Evolutionary conservation across 2,888 invertebrate species (phyloP), one percentile per base, ranked within the genome.

Genomic region (Diarsia rubi): DNA sequence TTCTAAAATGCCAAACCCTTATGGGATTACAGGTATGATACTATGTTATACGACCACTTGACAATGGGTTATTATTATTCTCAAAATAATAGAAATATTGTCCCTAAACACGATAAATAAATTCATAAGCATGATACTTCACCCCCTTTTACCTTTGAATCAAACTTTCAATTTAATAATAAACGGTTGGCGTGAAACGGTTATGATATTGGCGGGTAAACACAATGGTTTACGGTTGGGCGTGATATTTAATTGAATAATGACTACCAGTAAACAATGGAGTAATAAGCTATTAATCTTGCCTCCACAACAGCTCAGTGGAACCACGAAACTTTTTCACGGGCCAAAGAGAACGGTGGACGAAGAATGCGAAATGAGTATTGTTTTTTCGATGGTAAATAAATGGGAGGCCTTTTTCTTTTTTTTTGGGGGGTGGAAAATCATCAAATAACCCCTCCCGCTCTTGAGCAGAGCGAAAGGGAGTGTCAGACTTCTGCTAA

Each of bases 171-270:
- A 71, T 81, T 75, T 78, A 69, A 81, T 73, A 72, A 78, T 67
- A 65, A 73, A 84, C 62, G 65, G 57, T 57, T 42, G 37, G 69
- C 67, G 60, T 73, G 73, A 72, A 82, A 75, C 59, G 47, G 71
- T 71, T 69, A 73, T 84, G 73, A 79, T 81, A 79, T 79, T 76
- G 73, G 64, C 68, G 57, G 42, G 75, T 66, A 66, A 70, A 79
- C 71, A 83, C 78, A 82, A 83, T 84, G 82, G 82, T 78, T 84
- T 81, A 84, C 76, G 75, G 81, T 81, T 80, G 69, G 72, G 74
- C 81, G 79, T 89, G 84, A 89, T 90, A 90, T 90, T 90, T 92
- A 92, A 93, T 92, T 92, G 91, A 92, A 92, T 92, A 91, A 92
- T 92, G 90, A 92, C 89, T 91, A 74, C 81, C 82, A 81, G 89